Evolutionary conservation across 2,797 vertebrate species (phyloP).

Genomic region (Sylvia borin): DNA sequence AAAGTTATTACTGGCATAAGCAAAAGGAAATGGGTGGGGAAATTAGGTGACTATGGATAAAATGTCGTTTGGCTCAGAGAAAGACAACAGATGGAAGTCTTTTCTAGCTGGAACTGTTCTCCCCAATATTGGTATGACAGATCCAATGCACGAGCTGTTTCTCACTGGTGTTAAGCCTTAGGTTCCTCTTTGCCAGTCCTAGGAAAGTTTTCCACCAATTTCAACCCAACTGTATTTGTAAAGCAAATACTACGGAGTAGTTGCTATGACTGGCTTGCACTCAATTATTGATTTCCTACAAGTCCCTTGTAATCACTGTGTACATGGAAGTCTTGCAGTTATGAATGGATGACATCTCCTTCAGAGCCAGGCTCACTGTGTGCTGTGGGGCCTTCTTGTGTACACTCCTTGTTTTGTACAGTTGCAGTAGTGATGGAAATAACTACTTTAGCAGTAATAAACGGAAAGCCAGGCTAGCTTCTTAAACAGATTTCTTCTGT

Average conservation of each 20-base stretch:
- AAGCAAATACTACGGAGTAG: background rate
- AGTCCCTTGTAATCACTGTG: background rate
- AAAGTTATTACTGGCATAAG: constrained; percentile 35
- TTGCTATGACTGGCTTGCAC: background rate
- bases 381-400: too few relatives aligned
- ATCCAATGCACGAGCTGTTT: background rate
- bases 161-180: background rate
- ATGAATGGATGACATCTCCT: background rate
- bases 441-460: background rate
- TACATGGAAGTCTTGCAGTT: background rate
- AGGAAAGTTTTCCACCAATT: background rate
- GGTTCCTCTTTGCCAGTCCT: background rate
- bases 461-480: background rate
- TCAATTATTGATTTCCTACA: background rate
- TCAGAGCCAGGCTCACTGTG: background rate
- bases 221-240: background rate
- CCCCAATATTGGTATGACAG: background rate
- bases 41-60: background rate
- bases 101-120: background rate
- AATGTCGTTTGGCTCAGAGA: constrained; percentile 9
- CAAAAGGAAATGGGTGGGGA: constrained; percentile 1
- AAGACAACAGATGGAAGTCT: background rate
- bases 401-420: background rate
- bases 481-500: background rate
- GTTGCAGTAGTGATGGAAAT: background rate